Conservation (phyloP, 1,140 invertebrate species). For the Kradibia gibbosae region DNA sequence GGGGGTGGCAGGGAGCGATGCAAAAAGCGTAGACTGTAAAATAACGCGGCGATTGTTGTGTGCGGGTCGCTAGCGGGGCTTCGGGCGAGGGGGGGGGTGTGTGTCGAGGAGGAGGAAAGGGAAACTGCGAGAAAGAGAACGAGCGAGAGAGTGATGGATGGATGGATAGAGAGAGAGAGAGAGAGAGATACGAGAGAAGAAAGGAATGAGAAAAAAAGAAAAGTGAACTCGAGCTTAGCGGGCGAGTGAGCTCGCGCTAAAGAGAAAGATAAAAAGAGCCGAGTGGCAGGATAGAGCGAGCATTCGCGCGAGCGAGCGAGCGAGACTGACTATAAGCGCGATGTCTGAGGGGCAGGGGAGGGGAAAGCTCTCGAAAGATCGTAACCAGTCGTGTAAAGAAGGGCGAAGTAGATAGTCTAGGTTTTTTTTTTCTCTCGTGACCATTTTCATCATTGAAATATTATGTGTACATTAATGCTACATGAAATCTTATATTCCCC, state of each 20-base stretch:
- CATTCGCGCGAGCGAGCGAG: constrained; percentile 26
- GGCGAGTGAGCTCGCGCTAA: background rate
- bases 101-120: background rate
- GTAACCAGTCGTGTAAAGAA: constrained; percentile 40
- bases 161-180: constrained; percentile 14
- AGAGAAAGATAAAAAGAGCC: constrained; percentile 48
- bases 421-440: constrained; percentile 33
- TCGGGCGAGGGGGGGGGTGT: no score
- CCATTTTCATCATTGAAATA: constrained; percentile 24
- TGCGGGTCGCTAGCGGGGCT: background rate
- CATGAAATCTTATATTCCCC: background rate
- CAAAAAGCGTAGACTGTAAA: constrained; percentile 46
- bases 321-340: no score
- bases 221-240: constrained; percentile 2
- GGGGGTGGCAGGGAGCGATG: constrained; percentile 14
- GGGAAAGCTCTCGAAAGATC: constrained; percentile 36
- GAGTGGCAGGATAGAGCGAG: constrained; percentile 28
- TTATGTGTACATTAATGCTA: constrained; percentile 13
- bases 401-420: constrained; percentile 40
- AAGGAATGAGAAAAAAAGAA: constrained; percentile 30
- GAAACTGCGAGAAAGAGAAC: background rate
- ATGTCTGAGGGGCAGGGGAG: constrained; percentile 35
- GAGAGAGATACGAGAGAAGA: constrained; percentile 37
- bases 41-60: constrained; percentile 39
- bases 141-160: no score